phyloP scores from a whole-genome alignment of 2,113 vertebrate genomes.

The Engystomops pustulosus region DNA sequence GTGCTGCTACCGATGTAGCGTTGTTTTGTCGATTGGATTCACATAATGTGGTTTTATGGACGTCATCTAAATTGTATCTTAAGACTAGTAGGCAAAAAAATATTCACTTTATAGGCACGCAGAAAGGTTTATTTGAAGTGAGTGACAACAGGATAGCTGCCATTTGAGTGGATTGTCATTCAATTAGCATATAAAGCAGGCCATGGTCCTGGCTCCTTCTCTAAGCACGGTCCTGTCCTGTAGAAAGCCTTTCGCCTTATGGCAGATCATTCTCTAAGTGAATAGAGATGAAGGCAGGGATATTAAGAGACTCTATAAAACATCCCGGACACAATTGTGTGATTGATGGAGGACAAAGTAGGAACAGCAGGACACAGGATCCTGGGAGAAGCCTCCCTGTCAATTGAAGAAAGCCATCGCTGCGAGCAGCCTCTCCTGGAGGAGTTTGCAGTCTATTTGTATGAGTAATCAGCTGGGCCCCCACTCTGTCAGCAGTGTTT shows the following conservation, averaged over 20 bases:
- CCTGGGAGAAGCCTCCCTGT: conserved; percentile 88
- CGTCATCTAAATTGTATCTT: conserved; percentile 8
- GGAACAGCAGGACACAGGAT: conserved; percentile 96
- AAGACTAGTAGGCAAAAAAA: conserved; percentile 28
- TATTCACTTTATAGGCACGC: conserved; percentile 41
- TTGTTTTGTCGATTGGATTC: background rate
- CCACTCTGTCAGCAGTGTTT: conserved; percentile 98
- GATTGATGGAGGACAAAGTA: conserved; percentile 99
- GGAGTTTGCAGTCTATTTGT: conserved; percentile 98
- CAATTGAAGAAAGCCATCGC: conserved; percentile 87
- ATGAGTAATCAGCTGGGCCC: conserved; percentile 96
- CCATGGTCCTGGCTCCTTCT: conserved; percentile 60
- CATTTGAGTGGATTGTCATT: conserved; percentile 50
- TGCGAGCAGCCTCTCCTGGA: conserved; percentile 86
- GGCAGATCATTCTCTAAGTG: conserved; percentile 92
- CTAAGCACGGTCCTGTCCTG: conserved; percentile 74
- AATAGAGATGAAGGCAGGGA: conserved; percentile 98
- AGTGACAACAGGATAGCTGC: conserved; percentile 53
- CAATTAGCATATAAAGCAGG: conserved; percentile 79
- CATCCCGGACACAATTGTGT: conserved; percentile 97
- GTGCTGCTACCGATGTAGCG: background rate
- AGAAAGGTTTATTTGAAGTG: conserved; percentile 41
- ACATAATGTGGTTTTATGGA: background rate
- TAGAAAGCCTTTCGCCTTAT: conserved; percentile 83
- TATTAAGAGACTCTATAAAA: conserved; percentile 99